Conservation (phyloP, 2,797 vertebrate genomes). For the Bucorvus abyssinicus region DNA sequence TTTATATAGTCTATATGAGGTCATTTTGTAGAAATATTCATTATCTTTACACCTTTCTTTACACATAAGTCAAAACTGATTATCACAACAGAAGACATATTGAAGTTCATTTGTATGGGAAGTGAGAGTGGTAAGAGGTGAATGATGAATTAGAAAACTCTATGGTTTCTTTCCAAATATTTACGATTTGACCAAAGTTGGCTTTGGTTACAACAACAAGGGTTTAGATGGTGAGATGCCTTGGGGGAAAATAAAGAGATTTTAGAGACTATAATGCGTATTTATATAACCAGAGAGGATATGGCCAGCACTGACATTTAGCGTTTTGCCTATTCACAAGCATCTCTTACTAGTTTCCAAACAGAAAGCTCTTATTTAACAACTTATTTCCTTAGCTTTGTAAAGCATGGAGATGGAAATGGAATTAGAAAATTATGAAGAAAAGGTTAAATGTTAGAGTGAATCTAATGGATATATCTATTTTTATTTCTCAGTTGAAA, state of each 20-base stretch:
- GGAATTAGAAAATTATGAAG: neutral
- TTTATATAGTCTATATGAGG: neutral
- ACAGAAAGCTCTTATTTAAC: neutral
- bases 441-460: neutral
- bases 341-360: neutral
- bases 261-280: neutral
- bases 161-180: neutral
- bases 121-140: neutral
- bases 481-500: neutral
- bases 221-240: neutral
- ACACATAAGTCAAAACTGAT: neutral
- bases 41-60: neutral
- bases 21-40: neutral
- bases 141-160: neutral
- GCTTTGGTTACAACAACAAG: neutral
- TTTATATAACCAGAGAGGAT: neutral
- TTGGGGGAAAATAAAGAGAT: neutral
- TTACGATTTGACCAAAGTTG: neutral
- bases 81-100: neutral
- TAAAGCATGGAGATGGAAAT: neutral
- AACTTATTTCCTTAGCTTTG: neutral
- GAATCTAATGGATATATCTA: neutral
- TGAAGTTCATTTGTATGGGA: neutral
- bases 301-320: neutral
- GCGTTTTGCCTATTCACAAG: neutral